Evolutionary conservation across 2,888 invertebrate species (phyloP), one percentile per base, ranked within the genome.

Genomic region (Bellardia pandia): DNA sequence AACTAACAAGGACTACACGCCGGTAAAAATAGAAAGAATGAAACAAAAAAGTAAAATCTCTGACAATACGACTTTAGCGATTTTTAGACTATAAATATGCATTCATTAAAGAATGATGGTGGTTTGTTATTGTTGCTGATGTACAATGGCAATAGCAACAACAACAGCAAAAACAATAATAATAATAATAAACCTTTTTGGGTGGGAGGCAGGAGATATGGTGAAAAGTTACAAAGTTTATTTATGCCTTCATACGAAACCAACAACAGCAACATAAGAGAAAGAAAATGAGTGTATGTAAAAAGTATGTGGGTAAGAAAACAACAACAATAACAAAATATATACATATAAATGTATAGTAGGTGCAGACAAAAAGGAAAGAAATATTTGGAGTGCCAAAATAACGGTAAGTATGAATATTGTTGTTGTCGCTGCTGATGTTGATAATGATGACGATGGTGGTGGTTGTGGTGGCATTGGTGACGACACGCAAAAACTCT

Each of bases 401-500:
- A 66, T 84, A 77, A 78, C 78, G 58, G 84, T 85, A 79, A 60
- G 7, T 60, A 42, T 42, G 37, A 14, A 40, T 16, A 53, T 16
- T 13, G 45, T 45, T 71, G 37, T 71, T 71, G 69, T 53, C n/a
- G 58, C 23, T 33, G 3, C 11, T 58, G 14, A 8, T 53, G 37
- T 42, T 53, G 6, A 33, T 23, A 13, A 37, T 45, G 23, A 40
- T 45, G 53, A 7, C n/a, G 56, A 11, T 45, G 14, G 62, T 71
- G 45, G n/a, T 66, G 64, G 16, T 45, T 40, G 42, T 42, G 58
- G 37, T 80, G 76, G 42, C 56, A 37, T 53, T 60, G 40, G 78
- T 82, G 77, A 83, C 78, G 62, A 48, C 75, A 76, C 64, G 62
- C 51, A 69, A 78, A 81, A 82, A 45, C 3, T 11, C 68, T 9